Base-by-base conservation (phyloP, 1,140 invertebrate genomes). In the Drosophila truncata region DNA sequence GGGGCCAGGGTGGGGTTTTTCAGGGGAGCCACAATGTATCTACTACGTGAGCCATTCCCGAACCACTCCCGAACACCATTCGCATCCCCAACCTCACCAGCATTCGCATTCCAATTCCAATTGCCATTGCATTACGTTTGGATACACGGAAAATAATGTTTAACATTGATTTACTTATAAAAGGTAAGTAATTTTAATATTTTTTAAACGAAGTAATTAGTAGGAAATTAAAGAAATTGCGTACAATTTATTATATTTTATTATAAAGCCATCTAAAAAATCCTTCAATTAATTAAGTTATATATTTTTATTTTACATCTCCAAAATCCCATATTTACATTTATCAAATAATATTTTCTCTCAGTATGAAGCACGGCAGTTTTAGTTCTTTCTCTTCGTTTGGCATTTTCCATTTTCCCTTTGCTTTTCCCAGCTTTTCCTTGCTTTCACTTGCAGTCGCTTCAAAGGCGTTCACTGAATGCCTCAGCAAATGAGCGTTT, bases 41-140 rank as follows among this genome's bases (percentile, higher is more conserved):
- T 60, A 35, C 55, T 60, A 77, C 64, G 64, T 67, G 73, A 60
- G 55, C 39, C 73, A 77, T 66, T 75, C 61, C 42, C 33, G 29
- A 33, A 52, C 31, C 46, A 47, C 31, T 47, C 42, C 59, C 37
- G 25, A 20, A 41, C 50, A 14, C 31, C 11, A 18, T 20, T 23
- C 77, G 25, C 27, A 52, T 39, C 50, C 65, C 27, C 25, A 42
- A 37, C 55, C 41, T 44, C 31, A 9, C 33, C 16, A 39, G 52
- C 33, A 44, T 46, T 70, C 75, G 39, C 44, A 80, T 73, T 72
- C 63, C 59, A 23, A 63, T 82, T 82, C 67, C 67, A 60, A 75
- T 76, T 80, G 71, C 79, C 65, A 81, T 82, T 81, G 79, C 81
- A 84, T 88, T 88, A 88, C 85, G 29, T 79, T 90, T 78, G 61